Percentiles rank a stretch among this genome's conserved stretches.
These are phyloP conservation scores for Copidosoma aretas DNA, from an alignment of 2,888 invertebrate genomes.

Conservation along the genomic window DNA sequence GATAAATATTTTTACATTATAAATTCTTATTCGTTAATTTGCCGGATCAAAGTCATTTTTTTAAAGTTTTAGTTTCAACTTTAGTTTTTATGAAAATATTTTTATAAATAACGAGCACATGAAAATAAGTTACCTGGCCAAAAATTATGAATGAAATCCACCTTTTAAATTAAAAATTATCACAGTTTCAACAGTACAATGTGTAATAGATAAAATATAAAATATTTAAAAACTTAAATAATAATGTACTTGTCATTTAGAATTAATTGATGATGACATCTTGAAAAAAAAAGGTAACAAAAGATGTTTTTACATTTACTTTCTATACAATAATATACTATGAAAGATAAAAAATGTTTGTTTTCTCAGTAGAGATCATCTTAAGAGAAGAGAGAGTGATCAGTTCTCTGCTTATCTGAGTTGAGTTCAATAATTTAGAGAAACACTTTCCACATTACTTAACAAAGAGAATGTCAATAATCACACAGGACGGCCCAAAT, in stretches of 20 bases:
- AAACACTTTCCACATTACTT: slow-evolving; percentile 33
- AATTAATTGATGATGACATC: slow-evolving; percentile 21
- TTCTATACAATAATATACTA: slow-evolving; percentile 19
- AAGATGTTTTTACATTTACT: slow-evolving; percentile 19
- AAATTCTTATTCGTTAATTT: too few relatives aligned
- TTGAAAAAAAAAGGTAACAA: slow-evolving; percentile 37
- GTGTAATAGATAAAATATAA: slow-evolving; percentile 40
- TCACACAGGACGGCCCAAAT: slow-evolving; percentile 33
- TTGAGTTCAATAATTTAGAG: slow-evolving; percentile 23
- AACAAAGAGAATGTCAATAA: slow-evolving; percentile 28
- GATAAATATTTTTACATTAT: too few relatives aligned
- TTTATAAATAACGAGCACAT: too few relatives aligned
- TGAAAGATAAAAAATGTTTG: slow-evolving; percentile 22
- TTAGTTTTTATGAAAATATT: neutral
- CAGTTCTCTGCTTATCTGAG: slow-evolving; percentile 14
- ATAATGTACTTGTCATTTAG: slow-evolving; percentile 21
- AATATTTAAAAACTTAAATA: slow-evolving; percentile 37
- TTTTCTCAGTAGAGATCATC: slow-evolving; percentile 35
- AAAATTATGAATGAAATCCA: neutral
- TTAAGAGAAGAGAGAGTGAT: slow-evolving; percentile 20
- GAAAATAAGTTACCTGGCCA: too few relatives aligned
- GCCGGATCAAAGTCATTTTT: neutral
- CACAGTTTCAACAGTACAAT: too few relatives aligned
- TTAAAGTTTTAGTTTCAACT: neutral
- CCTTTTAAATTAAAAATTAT: too few relatives aligned